Base-by-base conservation (phyloP, 2,113 vertebrate genomes). In the Megaptera novaeangliae region DNA sequence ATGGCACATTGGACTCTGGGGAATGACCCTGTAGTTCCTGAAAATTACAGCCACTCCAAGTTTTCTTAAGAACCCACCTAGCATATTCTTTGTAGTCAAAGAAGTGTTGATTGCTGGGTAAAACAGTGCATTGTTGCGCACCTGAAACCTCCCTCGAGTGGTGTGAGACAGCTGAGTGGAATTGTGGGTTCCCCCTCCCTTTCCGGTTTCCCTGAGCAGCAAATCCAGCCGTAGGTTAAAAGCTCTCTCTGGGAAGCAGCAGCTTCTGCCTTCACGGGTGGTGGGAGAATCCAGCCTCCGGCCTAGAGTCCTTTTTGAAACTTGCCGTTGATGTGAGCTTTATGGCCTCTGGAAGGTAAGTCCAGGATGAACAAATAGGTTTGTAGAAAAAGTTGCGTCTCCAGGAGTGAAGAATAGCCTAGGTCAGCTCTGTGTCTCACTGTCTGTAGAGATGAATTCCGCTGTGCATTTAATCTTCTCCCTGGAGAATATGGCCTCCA, bases 61-160 rank as follows among this genome's bases (percentile, higher is more conserved):
- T 91, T 92, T 93, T 87, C 72, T 81, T 63, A 89, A 85, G 61
- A 84, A 63, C 23, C 10, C 14, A 77, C 49, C 31, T 41, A 12
- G 12, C 31, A n/a, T 86, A n/a, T 44, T 93, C 18, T 83, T 71
- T 39, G 68, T 39, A 52, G n/a, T 66, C 9, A 36, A 27, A 29
- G 57, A 78, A n/a, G 21, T 57, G 10, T 46, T 77, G 77, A 57
- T 41, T 57, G 55, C 59, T 83, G 21, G 15, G 86, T 92, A 52
- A 66, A 66, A 55, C 8, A 3, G 12, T 20, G 15, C 31, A 1
- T 12, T 12, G n/a, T 25, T 89, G 84, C 57, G 68, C 66, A 74
- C 11, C 20, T 8, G 55, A 41, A 59, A 29, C 46, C 13, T 83
- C 27, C 3, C n/a, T 61, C 0, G 0, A 39, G 39, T 1, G 23